These are phyloP conservation scores for Puffinus mauretanicus DNA, from an alignment of 2,113 vertebrate species.

Conservation along the genomic window DNA sequence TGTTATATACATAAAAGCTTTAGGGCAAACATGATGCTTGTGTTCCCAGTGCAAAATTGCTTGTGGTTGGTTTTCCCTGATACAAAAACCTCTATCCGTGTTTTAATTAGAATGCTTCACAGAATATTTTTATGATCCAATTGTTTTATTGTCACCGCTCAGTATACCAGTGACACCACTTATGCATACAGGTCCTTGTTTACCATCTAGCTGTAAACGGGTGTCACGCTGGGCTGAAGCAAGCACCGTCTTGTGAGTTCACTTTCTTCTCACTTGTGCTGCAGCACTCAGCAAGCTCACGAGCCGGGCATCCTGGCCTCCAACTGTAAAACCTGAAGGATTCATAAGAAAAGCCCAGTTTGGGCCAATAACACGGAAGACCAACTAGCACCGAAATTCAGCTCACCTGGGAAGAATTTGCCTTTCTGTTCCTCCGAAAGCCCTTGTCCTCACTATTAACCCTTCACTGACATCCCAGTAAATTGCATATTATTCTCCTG, in stretches of 20 bases:
- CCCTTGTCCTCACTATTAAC: neutral
- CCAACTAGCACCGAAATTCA: neutral
- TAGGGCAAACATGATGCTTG: neutral
- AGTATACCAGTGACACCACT: neutral
- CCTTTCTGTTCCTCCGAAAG: neutral
- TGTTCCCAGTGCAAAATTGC: neutral
- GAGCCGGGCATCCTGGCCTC: fast-evolving
- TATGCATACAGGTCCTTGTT: neutral
- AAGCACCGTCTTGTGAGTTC: neutral
- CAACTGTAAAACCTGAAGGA: neutral
- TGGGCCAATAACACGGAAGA: neutral
- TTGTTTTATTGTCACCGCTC: neutral
- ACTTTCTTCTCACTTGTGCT: neutral
- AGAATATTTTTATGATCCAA: neutral
- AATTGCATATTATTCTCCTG: neutral
- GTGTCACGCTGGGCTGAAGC: neutral
- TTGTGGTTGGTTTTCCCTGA: neutral
- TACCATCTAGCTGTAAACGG: neutral
- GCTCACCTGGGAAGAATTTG: neutral
- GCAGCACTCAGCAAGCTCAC: neutral
- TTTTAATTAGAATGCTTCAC: neutral
- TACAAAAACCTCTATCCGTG: neutral
- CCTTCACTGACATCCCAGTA: neutral
- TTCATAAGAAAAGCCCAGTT: neutral
- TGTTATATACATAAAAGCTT: neutral